These are phyloP conservation scores for Sinocyclocheilus maitianheensis DNA, from an alignment of 2,113 vertebrate species.

Conservation along the genomic window DNA sequence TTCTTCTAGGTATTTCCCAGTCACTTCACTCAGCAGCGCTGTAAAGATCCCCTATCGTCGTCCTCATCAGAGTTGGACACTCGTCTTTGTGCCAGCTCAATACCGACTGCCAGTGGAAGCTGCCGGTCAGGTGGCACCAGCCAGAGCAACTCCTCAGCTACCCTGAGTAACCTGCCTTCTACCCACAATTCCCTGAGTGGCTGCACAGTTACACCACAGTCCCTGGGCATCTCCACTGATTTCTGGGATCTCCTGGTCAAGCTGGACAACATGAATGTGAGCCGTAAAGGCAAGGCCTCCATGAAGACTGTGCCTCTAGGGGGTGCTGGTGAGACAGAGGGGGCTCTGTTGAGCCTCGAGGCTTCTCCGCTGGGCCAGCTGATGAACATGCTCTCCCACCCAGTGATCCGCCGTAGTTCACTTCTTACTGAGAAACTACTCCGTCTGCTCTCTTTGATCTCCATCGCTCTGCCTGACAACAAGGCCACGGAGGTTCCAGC, in stretches of 20 bases:
- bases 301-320: slow-evolving; percentile 88
- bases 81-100: slow-evolving; percentile 70
- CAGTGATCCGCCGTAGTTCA: slow-evolving; percentile 90
- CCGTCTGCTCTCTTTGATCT: slow-evolving; percentile 90
- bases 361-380: slow-evolving; percentile 90
- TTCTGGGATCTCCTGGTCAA: slow-evolving; percentile 95
- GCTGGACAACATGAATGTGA: slow-evolving; percentile 97
- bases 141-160: slow-evolving; percentile 59
- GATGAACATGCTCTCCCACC: slow-evolving; percentile 95
- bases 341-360: slow-evolving; percentile 84
- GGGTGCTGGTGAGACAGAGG: slow-evolving; percentile 81
- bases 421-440: slow-evolving; percentile 92
- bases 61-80: slow-evolving; percentile 73
- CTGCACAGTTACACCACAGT: slow-evolving; percentile 68
- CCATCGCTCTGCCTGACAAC: slow-evolving; percentile 92
- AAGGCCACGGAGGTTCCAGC: slow-evolving; percentile 84
- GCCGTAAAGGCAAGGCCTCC: slow-evolving; percentile 93
- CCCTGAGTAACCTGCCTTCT: slow-evolving; percentile 59
- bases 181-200: slow-evolving; percentile 71
- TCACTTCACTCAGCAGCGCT: slow-evolving; percentile 93
- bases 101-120: slow-evolving; percentile 55
- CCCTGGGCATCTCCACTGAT: slow-evolving; percentile 89
- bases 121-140: slow-evolving; percentile 60
- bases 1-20: slow-evolving; percentile 87
- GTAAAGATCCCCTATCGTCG: slow-evolving; percentile 77